These are phyloP conservation scores for Candoia aspera DNA, from an alignment of 2,113 vertebrate species.

Conservation along the genomic window DNA sequence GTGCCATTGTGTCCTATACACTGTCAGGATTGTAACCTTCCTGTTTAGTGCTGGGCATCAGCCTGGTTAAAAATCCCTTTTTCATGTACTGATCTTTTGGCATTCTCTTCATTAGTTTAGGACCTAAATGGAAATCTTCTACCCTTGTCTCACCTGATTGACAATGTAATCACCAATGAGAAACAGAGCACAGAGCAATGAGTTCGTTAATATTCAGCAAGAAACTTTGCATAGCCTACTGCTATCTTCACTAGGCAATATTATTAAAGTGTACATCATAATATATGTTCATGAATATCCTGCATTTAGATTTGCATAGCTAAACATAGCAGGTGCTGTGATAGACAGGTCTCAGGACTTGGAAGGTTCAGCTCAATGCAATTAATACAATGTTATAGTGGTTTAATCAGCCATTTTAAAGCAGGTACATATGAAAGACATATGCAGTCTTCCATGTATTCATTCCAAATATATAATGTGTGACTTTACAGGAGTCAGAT, in stretches of 20 bases:
- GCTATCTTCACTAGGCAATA: not conserved
- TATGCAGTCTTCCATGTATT: no score
- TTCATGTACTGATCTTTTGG: constrained; percentile 16
- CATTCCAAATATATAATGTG: no score
- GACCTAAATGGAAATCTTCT: not conserved
- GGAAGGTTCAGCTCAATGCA: no score
- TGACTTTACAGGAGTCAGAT: no score
- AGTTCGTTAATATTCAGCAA: not conserved
- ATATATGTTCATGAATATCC: not conserved
- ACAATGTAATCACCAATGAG: not conserved
- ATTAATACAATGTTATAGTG: no score
- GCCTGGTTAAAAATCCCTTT: not conserved
- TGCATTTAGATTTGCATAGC: no score
- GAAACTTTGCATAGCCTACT: not conserved
- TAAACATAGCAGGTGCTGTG: no score
- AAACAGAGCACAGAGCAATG: not conserved
- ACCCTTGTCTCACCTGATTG: not conserved
- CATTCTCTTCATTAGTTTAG: not conserved
- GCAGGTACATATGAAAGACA: no score
- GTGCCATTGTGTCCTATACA: not conserved
- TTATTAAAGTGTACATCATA: not conserved
- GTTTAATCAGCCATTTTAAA: no score
- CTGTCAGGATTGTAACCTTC: not conserved
- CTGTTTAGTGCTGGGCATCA: not conserved
- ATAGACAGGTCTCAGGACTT: no score